phyloP scores from a whole-genome alignment of 1,140 invertebrate species.

The Bombus confusus region DNA sequence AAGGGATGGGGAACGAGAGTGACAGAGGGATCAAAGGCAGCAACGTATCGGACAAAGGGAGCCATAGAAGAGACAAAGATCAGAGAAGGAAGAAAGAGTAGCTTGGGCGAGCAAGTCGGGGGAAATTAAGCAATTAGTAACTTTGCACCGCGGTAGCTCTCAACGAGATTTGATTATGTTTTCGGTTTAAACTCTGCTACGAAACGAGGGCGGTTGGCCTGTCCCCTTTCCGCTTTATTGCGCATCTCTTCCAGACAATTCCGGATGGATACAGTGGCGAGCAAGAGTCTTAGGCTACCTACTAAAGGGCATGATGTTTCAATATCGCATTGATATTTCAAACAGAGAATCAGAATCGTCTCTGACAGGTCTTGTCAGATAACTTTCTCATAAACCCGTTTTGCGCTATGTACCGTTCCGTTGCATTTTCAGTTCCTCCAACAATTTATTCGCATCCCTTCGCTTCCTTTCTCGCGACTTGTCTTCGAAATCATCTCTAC shows the following conservation, averaged over 20 bases:
- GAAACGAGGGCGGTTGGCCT: not conserved
- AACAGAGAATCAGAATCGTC: no score
- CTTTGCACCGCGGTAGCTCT: slow-evolving; percentile 80
- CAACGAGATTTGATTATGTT: slow-evolving; percentile 82
- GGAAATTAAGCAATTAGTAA: slow-evolving; percentile 83
- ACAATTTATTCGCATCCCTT: no score
- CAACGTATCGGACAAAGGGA: not conserved
- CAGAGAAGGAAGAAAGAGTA: slow-evolving; percentile 41
- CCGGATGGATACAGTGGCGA: not conserved
- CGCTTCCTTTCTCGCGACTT: no score
- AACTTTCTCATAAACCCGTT: no score
- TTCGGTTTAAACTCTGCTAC: slow-evolving; percentile 79
- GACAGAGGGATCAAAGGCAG: not conserved
- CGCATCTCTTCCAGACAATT: slow-evolving; percentile 29
- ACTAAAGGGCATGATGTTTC: no score
- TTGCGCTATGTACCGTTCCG: no score
- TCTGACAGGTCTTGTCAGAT: no score
- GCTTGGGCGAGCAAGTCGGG: slow-evolving; percentile 65
- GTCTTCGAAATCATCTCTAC: no score
- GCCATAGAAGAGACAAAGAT: not conserved
- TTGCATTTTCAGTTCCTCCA: no score
- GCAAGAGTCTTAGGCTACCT: not conserved
- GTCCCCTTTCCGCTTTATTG: slow-evolving; percentile 21
- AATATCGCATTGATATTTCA: no score
- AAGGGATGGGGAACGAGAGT: no score